Conservation (phyloP, 2,888 invertebrate species). For the Steromphala cineraria region DNA sequence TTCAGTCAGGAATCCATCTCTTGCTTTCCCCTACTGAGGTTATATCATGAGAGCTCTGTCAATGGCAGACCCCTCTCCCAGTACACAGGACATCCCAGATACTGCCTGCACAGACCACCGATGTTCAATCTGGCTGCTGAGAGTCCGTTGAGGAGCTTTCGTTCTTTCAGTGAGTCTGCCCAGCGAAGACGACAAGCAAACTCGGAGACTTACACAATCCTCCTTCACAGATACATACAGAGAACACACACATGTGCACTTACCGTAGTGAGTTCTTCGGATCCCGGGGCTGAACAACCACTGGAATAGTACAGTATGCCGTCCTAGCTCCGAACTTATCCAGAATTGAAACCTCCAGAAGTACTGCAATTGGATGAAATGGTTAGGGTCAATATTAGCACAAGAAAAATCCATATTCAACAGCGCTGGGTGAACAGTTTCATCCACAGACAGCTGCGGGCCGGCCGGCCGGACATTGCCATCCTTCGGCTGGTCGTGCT, state of each 20-base stretch:
- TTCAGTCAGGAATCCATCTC: no score
- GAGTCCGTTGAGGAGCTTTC: no score
- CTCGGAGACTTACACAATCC: not conserved
- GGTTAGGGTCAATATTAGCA: constrained; percentile 40
- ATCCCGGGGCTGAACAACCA: constrained; percentile 44
- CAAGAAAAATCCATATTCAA: constrained; percentile 20
- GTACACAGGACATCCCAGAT: no score
- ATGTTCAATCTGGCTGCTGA: no score
- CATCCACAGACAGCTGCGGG: not conserved
- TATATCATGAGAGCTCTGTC: no score
- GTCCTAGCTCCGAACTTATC: constrained; percentile 63
- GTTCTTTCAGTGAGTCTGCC: no score
- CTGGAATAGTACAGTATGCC: constrained; percentile 53
- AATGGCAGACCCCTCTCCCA: no score
- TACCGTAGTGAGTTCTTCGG: not conserved
- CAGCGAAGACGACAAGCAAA: no score
- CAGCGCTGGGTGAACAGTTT: constrained; percentile 1
- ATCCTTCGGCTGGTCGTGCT: not conserved
- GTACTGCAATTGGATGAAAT: constrained; percentile 52
- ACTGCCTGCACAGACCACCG: no score
- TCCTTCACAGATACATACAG: constrained; percentile 6
- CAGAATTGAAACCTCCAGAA: constrained; percentile 57
- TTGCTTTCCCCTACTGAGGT: no score
- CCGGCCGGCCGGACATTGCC: constrained; percentile 1
- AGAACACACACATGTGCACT: not conserved